Base-by-base conservation (phyloP, 2,113 vertebrate genomes). In the Pelecanoides urinatrix region DNA sequence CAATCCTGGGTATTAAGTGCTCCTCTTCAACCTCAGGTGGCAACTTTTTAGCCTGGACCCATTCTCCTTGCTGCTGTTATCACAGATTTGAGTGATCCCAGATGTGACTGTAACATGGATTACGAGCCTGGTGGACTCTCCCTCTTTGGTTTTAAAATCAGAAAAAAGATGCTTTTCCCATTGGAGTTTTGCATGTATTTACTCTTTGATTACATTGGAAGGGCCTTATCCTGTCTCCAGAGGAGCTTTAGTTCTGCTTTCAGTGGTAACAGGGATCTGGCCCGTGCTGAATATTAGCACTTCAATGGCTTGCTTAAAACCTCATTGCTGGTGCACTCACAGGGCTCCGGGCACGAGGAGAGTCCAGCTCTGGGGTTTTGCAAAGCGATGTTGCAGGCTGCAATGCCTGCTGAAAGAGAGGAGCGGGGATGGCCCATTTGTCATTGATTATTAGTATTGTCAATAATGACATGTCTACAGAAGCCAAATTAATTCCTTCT, bases 281-380 rank as follows among this genome's bases (percentile, higher is more conserved):
- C 75, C 95, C 50, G 0, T 62, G 71, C 67, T 93, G 92, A 94
- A 93, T 95, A 96, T 96, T 97, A 97, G 84, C 84, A 94, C 96
- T 97, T 96, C 94, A 96, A 94, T 95, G 86, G 95, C 79, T 93
- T 94, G 72, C 61, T 94, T 96, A 95, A 96, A 96, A 77, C 70
- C 80, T 81, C 62, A 2, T 34, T 40, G 89, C 84, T 91, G 80
- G 78, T 90, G 21, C 59, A 38, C 53, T 91, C 71, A 26, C 32
- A 78, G 90, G 90, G 63, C 93, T 95, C 86, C 36, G 18, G 1
- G 71, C 71, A 86, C 0, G 14, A 62, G 38, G 4, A 70, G 50
- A 72, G 91, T 91, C 94, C 93, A 55, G 91, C 93, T 94, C 76
- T 91, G 73, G 91, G 96, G 92, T 73, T 96, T 95, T 93, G 92